phyloP scores from a whole-genome alignment of 2,113 vertebrate species.

The Scartelaos histophorus region DNA sequence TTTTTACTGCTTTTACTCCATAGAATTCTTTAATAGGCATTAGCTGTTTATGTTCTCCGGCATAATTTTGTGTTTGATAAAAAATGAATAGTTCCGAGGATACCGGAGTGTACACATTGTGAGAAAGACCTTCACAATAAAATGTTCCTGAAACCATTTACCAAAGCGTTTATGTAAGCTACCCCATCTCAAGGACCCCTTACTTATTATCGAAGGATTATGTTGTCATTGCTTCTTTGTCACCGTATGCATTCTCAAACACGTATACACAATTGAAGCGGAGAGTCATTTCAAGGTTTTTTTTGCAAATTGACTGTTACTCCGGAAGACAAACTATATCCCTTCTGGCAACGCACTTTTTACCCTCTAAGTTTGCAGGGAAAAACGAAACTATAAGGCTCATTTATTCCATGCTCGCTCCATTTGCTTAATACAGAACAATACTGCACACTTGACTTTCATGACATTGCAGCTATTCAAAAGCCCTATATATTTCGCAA shows the following conservation, averaged over 20 bases:
- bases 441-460: slow-evolving; percentile 24
- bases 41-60: neutral
- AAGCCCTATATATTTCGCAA: too few relatives aligned
- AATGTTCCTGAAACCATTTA: slow-evolving; percentile 1
- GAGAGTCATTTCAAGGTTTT: neutral
- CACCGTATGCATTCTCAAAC: slow-evolving; percentile 5
- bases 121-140: slow-evolving; percentile 25
- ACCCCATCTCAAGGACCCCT: slow-evolving; percentile 15
- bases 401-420: slow-evolving; percentile 1
- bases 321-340: neutral
- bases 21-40: neutral
- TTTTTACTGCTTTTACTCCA: neutral
- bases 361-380: neutral
- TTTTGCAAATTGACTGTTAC: neutral
- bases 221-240: slow-evolving; percentile 9
- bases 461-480: slow-evolving; percentile 12
- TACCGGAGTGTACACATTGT: neutral
- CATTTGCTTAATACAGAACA: slow-evolving; percentile 19
- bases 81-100: neutral
- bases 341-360: neutral
- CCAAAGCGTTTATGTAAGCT: neutral
- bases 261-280: neutral
- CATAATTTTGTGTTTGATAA: neutral
- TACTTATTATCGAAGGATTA: slow-evolving; percentile 8
- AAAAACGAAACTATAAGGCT: slow-evolving; percentile 16